A percentile compares a stretch with the other conserved stretches of the same genome.
Conservation (phyloP, 2,797 vertebrate species). For the Alauda arvensis region DNA sequence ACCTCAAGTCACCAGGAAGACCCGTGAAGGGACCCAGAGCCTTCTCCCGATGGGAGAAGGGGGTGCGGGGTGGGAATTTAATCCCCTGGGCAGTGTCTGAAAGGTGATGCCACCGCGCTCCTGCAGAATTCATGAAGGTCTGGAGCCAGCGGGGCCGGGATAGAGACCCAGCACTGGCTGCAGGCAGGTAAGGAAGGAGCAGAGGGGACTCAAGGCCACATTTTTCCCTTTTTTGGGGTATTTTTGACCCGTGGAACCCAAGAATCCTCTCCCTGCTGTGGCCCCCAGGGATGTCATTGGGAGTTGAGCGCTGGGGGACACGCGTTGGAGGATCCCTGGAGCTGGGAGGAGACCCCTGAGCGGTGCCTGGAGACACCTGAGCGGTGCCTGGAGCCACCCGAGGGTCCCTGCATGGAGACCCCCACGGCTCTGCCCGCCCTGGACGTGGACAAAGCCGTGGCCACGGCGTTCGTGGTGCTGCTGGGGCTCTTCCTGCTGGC, state of each 20-base stretch:
- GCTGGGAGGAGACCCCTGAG: background rate
- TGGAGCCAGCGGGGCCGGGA: background rate
- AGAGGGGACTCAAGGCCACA: background rate
- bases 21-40: accelerated
- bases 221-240: accelerated
- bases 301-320: accelerated
- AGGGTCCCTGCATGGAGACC: conserved; percentile 31
- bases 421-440: background rate
- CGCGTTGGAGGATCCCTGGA: accelerated
- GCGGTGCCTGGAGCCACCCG: background rate
- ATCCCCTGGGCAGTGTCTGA: conserved; percentile 32
- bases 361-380: background rate
- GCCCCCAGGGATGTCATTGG: background rate
- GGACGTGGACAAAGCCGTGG: conserved; percentile 85
- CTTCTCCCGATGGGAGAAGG: accelerated
- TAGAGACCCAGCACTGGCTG: accelerated
- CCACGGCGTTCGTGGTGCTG: conserved; percentile 79
- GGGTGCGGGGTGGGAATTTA: conserved; percentile 8
- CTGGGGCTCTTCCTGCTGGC: conserved; percentile 83
- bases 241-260: background rate
- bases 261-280: accelerated
- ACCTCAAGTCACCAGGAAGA: background rate
- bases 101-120: conserved; percentile 1
- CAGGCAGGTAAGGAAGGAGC: conserved; percentile 9
- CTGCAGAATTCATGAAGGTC: conserved; percentile 61